These are phyloP conservation scores for Nettapus auritus DNA, from an alignment of 2,113 vertebrate species.

Conservation along the genomic window DNA sequence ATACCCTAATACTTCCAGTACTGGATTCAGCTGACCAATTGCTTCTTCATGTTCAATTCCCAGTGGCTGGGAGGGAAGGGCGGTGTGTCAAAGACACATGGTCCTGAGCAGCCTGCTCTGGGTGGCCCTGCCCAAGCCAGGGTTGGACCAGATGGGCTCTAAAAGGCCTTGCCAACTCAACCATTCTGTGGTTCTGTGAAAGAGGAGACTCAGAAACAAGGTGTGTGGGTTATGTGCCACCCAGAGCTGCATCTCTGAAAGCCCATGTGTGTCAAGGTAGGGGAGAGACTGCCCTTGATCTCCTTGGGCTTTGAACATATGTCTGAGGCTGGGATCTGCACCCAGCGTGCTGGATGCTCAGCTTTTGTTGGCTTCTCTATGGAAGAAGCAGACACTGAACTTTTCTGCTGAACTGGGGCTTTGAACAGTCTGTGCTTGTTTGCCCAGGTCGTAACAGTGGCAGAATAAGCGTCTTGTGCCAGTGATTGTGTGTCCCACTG, in stretches of 20 bases:
- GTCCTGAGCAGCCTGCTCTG: background rate
- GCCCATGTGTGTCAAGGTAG: background rate
- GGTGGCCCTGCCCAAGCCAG: background rate
- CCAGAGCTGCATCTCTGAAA: background rate
- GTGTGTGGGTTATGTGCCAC: rapidly evolving
- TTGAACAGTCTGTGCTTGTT: background rate
- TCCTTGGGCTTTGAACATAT: background rate
- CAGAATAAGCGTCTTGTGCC: background rate
- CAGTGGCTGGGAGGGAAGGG: background rate
- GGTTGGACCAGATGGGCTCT: background rate
- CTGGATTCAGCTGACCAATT: background rate
- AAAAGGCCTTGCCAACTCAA: background rate
- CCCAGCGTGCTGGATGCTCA: background rate
- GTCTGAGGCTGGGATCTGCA: background rate
- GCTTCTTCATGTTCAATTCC: background rate
- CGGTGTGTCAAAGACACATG: background rate
- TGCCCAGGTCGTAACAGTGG: background rate
- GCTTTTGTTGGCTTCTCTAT: background rate
- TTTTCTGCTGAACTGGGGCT: background rate
- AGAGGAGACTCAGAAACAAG: background rate
- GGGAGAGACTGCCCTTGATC: background rate
- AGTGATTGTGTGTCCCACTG: background rate
- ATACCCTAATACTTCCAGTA: no score
- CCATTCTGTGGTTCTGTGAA: background rate
- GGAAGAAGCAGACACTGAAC: background rate